Evolutionary conservation across 1,140 invertebrate species (phyloP), one percentile per base, ranked within the genome.

Genomic region (Ladona fulva): DNA sequence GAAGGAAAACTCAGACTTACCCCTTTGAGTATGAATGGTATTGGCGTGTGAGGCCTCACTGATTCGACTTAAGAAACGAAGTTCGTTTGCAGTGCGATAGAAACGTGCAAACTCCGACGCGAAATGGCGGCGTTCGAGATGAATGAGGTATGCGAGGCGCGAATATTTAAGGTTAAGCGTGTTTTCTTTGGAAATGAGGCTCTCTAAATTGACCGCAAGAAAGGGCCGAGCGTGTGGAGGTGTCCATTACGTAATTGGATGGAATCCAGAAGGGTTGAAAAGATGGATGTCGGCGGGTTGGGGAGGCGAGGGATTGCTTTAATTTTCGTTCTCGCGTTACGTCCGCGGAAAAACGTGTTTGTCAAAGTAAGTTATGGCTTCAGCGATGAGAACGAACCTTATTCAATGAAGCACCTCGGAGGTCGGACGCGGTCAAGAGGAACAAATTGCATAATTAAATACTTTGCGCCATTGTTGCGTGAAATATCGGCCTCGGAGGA

Each of bases 371-470:
- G 52, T 66, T 66, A 66, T 66, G 52, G 14, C 19, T 19, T 52
- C 44, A n/a, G n/a, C n/a, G n/a, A n/a, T n/a, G 44, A 52, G 44
- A 52, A 19, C 14, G 52, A 66, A 12, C 14, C 3, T 1, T 16
- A 66, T 66, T 66, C 52, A 52, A 52, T 52, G 44, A 19, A 52
- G 16, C 29, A 8, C n/a, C 52, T 22, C 16, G 3, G 52, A 66
- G 52, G 52, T 52, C 44, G 19, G 19, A 19, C 10, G 44, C 10
- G 44, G 44, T 66, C 52, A 66, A 66, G 52, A 3, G 52, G 52
- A 66, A 66, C 52, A 66, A 66, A 66, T 66, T 66, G 52, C 52
- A 66, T 66, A 66, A 66, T 66, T 66, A 66, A 66, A 66, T 66
- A 66, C 3, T 22, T 3, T 16, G 52, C n/a, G 14, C 52, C n/a